These are phyloP conservation scores for Acrobasis repandana DNA, from an alignment of 2,888 invertebrate species.

Conservation along the genomic window DNA sequence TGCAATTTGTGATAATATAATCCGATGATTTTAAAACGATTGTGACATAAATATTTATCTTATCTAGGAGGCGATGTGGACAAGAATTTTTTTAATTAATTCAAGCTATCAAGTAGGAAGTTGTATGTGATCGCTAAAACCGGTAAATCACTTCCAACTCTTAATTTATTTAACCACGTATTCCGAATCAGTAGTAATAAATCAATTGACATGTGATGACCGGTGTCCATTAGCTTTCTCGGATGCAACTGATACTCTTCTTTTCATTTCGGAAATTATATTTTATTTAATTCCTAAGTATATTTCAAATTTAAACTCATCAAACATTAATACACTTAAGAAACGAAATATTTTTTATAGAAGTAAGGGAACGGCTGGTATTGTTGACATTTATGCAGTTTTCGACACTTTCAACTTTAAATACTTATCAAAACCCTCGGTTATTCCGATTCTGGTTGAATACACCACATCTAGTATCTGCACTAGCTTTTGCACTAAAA, in stretches of 20 bases:
- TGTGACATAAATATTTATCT: slow-evolving; percentile 1
- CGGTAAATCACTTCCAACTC: neutral
- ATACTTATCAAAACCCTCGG: too few species aligned
- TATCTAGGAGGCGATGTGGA: neutral
- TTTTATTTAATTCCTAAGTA: neutral
- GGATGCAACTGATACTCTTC: neutral
- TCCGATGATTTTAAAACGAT: neutral
- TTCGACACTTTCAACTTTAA: too few species aligned
- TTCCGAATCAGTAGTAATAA: slow-evolving; percentile 1
- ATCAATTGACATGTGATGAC: slow-evolving; percentile 9
- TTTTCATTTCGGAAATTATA: slow-evolving; percentile 1
- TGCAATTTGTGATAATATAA: slow-evolving; percentile 17
- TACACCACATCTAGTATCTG: too few species aligned
- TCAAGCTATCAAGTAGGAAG: too few species aligned
- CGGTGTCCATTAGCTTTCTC: slow-evolving; percentile 15
- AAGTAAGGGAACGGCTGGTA: too few species aligned
- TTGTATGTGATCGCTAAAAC: neutral
- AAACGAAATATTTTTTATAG: too few species aligned
- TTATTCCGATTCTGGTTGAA: too few species aligned
- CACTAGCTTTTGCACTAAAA: too few species aligned
- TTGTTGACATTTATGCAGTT: too few species aligned
- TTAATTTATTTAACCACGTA: slow-evolving; percentile 18
- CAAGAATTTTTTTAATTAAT: neutral
- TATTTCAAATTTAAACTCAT: too few species aligned
- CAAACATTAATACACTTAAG: too few species aligned